phyloP scores from a whole-genome alignment of 2,797 vertebrate genomes.

The Glyptemys insculpta region DNA sequence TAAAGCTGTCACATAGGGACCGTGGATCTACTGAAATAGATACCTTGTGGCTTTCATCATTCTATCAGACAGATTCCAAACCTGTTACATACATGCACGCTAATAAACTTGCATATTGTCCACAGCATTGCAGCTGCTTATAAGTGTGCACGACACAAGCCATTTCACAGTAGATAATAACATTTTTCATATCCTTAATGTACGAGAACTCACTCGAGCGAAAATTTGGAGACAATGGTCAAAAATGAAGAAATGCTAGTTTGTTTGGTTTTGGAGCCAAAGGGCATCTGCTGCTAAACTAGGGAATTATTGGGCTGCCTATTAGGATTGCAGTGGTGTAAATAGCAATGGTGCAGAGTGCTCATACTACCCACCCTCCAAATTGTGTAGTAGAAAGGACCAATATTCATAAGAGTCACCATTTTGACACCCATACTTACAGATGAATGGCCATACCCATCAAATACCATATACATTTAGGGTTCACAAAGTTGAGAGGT shows the following conservation, averaged over 20 bases:
- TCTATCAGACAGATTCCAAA: background rate
- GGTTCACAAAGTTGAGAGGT: background rate
- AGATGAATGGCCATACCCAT: background rate
- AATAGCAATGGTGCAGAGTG: background rate
- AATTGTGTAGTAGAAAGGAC: background rate
- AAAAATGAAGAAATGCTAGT: background rate
- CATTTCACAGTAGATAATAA: background rate
- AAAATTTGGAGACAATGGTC: background rate
- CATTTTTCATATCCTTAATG: background rate
- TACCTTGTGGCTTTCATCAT: background rate
- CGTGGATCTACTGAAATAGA: background rate
- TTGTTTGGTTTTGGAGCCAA: background rate
- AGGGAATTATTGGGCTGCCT: background rate
- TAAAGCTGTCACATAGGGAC: no score
- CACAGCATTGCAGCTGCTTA: background rate
- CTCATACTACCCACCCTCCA: background rate
- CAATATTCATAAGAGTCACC: background rate
- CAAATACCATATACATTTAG: background rate
- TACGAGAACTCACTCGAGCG: background rate
- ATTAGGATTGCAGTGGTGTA: background rate
- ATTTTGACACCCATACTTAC: background rate
- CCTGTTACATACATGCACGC: background rate
- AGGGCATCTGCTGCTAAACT: background rate
- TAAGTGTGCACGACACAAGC: background rate
- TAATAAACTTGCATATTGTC: background rate